Base-by-base conservation (phyloP, 2,113 vertebrate genomes). In the Pluvianellus socialis region DNA sequence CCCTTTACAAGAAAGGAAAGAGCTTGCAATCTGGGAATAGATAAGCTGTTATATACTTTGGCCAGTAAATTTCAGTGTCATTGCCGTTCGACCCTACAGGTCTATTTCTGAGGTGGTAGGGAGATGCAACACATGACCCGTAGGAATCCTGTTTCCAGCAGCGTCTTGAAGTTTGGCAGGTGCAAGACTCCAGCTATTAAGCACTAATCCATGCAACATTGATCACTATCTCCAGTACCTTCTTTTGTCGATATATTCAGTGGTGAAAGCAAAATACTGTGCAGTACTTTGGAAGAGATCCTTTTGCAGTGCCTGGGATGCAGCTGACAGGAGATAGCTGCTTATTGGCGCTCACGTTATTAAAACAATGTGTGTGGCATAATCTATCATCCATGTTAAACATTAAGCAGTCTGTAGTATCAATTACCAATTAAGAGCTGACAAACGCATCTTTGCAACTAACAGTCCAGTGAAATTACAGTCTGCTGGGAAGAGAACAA, bases 291-390 rank as follows among this genome's bases (percentile, higher is more conserved):
- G 61, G 24, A 56, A 67, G 16, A 56, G 40, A 56, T 58, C 22
- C 8, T 71, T 52, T 74, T 55, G 47, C 59, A 63, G 44, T 6
- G 42, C 10, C 68, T 72, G 65, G 33, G 32, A 53, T 21, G 55
- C 13, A 62, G 74, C 67, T 74, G 71, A 45, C 12, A 40, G 38
- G 23, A 66, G 27, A 55, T 2, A 59, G 42, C 65, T 58, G 30
- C 22, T 59, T n/a, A 11, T 1, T 56, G 68, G 72, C 0, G 0
- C 52, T 85, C 42, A 50, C 8, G 3, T 7, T 3, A 42, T 62
- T 91, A 65, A 79, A 91, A 67, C 44, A 49, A 52, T 5, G 12
- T 32, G 45, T 30, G n/a, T 40, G 47, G 80, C 47, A 83, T 80
- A 66, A 86, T 71, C 50, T 56, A 70, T 94, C 90, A 94, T 19